These are phyloP conservation scores for Cyanoliseus patagonus DNA, from an alignment of 2,113 vertebrate species.

Conservation along the genomic window DNA sequence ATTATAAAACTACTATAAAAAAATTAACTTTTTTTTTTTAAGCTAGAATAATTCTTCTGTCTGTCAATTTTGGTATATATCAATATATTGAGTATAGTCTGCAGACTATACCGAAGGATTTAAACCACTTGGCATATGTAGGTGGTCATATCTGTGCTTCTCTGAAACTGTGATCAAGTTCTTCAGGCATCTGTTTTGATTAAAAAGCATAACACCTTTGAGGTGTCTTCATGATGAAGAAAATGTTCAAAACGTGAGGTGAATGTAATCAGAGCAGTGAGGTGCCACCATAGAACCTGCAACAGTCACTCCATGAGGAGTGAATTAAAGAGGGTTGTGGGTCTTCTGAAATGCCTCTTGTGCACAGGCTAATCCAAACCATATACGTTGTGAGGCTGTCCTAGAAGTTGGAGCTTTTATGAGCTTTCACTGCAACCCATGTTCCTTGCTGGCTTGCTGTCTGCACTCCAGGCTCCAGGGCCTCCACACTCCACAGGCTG, in stretches of 20 bases:
- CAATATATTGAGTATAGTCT: background rate
- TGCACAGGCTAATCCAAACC: background rate
- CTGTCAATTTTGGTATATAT: background rate
- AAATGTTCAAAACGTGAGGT: background rate
- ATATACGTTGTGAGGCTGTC: background rate
- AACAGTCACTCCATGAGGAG: background rate
- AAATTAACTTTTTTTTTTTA: background rate
- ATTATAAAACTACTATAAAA: background rate
- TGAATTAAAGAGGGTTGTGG: background rate
- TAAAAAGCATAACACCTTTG: background rate
- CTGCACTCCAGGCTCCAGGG: background rate
- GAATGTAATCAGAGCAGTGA: background rate
- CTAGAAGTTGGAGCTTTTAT: background rate
- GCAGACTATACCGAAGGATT: background rate
- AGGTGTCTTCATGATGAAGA: background rate
- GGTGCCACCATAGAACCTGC: background rate
- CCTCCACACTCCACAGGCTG: accelerated
- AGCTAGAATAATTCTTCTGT: background rate
- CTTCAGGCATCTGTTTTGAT: background rate
- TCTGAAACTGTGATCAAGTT: background rate
- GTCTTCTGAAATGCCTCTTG: background rate
- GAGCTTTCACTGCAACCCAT: background rate
- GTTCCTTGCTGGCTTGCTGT: background rate
- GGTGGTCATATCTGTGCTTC: background rate
- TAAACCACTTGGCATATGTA: background rate